Base-by-base conservation (phyloP, 2,113 vertebrate species). In the Malurus melanocephalus region DNA sequence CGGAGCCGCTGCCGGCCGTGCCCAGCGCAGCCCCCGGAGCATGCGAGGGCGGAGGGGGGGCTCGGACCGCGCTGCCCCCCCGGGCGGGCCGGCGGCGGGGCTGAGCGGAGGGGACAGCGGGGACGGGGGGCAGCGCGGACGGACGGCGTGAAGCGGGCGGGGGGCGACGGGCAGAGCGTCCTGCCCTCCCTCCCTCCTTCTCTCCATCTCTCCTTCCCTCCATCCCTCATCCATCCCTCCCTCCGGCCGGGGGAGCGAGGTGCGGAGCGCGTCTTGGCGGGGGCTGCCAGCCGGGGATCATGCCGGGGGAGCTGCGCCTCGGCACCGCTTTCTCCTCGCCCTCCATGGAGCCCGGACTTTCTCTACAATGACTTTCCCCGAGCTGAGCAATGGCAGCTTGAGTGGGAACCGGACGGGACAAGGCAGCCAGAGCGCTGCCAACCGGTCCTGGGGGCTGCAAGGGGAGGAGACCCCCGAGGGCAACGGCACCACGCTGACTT, bases 341-440 rank as follows among this genome's bases (percentile, higher is more conserved):
- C 91, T 96, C 93, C 69, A 97, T 97, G 97, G 96, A 96, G 97
- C 95, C 94, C 73, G 95, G 92, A 79, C 76, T 61, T 80, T 94
- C 64, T 81, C 68, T 97, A 98, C 97, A 92, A 99, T 99, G 99
- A 98, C 98, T 97, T 97, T 97, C 95, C 95, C 97, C 80, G 98
- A 97, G 89, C 96, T 96, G 92, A 95, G 96, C 96, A 98, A 98
- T 97, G 97, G 97, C 95, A 98, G 98, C 96, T 96, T 97, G 97
- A 90, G 97, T 94, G 98, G 95, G 96, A 97, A 98, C 81, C 95
- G 94, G 92, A 97, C 98, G 18, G 94, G 95, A 49, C 94, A 97
- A 46, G 82, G 94, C 77, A 26, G 94, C 83, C 97, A 98, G 64
- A 60, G 89, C 28, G 87, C 94, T 79, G 80, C 83, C 67, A 96